Evolutionary conservation across 1,140 invertebrate species (phyloP).

Genomic region (Philotrypesis tridentata): DNA sequence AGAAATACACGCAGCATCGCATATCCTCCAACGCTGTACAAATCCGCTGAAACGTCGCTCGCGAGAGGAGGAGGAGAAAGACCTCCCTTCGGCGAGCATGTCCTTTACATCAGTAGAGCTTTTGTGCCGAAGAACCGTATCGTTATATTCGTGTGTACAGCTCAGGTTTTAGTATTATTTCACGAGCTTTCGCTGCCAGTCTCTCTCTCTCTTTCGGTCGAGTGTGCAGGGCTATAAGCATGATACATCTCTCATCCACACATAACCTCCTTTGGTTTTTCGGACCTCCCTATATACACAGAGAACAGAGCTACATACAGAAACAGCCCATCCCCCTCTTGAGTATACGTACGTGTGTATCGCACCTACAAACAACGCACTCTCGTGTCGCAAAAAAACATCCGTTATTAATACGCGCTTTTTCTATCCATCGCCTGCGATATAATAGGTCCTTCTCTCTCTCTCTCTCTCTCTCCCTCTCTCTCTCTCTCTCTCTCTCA

Average conservation of each 20-base stretch:
- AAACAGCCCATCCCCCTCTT: neutral
- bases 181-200: neutral
- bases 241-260: neutral
- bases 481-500: too few species aligned
- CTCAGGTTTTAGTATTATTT: slow-evolving; percentile 1
- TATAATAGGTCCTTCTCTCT: too few species aligned
- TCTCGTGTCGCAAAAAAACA: too few species aligned
- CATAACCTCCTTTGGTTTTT: neutral
- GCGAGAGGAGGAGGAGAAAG: too few species aligned
- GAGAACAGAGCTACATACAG: too few species aligned
- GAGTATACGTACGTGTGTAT: neutral
- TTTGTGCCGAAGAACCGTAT: neutral
- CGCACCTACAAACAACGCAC: too few species aligned
- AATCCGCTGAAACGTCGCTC: neutral
- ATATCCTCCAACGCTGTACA: neutral
- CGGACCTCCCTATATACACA: neutral
- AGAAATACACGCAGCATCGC: neutral
- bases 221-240: neutral
- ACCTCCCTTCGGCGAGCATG: neutral
- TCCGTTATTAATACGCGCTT: too few species aligned
- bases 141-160: neutral
- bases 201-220: neutral
- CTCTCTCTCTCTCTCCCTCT: too few species aligned
- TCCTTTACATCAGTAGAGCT: neutral
- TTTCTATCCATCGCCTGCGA: too few species aligned